Evolutionary conservation across 1,140 invertebrate species (phyloP), one percentile per base, ranked within the genome.

Genomic region (Diachasmimorpha longicaudata): DNA sequence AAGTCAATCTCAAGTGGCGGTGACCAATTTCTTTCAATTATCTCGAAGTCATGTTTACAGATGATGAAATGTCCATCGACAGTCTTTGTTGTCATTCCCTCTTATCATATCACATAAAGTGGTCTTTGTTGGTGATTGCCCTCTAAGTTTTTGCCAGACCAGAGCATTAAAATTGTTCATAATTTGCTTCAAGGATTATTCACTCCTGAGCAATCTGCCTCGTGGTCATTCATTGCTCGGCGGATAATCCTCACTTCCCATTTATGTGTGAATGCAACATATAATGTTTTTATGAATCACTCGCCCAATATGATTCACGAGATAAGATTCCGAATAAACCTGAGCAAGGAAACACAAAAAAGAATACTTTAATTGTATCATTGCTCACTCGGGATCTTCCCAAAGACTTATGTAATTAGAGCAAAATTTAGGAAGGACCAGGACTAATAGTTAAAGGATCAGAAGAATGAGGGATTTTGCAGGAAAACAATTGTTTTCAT

Each of bases 201-300:
- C 11, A 31, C 4, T 42, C 39, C 39, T 1, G 31, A 31, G 31
- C 6, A 31, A 2, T 31, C 6, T 31, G 31, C 6, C 31, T 31
- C 31, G 31, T 31, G 31, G 39, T 42, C 39, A 42, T 42, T 42
- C 39, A 42, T 13, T 42, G 39, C 9, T 13, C 11, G 39, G 11
- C 11, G 39, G 39, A 42, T 42, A 42, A 42, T 42, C 48, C 16
- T 16, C 16, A 52, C 48, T 52, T 52, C 48, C 48, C 37, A 69
- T 69, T 46, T 48, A 10, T 23, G 19, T 67, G 46, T n/a, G 39
- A 69, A 46, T 19, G 13, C 58, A 31, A 6, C 23, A 25, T 25
- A 25, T 55, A 55, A 79, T 79, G 70, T 19, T 23, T 23, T 63
- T 10, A 25, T 82, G 81, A 82, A 82, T 82, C 81, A 82, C 79